phyloP scores from a whole-genome alignment of 2,888 invertebrate species.

The Flabesymbios commensalis region DNA sequence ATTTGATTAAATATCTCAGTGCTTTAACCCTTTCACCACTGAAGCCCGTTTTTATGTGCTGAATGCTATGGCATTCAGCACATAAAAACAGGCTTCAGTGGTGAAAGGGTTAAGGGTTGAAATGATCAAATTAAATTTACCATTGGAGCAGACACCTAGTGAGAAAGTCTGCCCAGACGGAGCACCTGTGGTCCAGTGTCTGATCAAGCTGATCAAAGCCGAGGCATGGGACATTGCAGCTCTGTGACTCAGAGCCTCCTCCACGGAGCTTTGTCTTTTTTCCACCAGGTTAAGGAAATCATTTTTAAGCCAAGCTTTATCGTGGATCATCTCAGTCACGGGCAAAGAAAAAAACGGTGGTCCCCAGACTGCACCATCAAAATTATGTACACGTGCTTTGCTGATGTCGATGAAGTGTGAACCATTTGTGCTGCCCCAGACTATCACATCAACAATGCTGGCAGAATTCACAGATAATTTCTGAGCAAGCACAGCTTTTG shows the following conservation, averaged over 20 bases:
- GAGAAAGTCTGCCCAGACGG: slow-evolving; percentile 54
- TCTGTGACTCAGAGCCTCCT: slow-evolving; percentile 36
- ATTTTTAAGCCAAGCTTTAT: slow-evolving; percentile 52
- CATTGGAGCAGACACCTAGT: slow-evolving; percentile 52
- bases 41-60: too few species aligned
- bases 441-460: slow-evolving; percentile 52
- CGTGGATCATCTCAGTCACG: slow-evolving; percentile 51
- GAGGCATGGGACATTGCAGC: slow-evolving; percentile 41
- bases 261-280: slow-evolving; percentile 22
- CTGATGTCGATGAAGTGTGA: slow-evolving; percentile 29
- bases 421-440: slow-evolving; percentile 57
- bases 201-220: slow-evolving; percentile 44
- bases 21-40: too few species aligned
- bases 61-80: too few species aligned
- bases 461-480: slow-evolving; percentile 50
- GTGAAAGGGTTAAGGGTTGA: too few species aligned
- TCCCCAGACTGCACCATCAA: slow-evolving; percentile 58
- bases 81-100: too few species aligned
- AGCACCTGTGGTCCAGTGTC: slow-evolving; percentile 54
- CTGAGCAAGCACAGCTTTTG: slow-evolving; percentile 52
- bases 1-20: too few species aligned
- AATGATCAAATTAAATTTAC: slow-evolving; percentile 28
- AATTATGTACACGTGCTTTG: slow-evolving; percentile 47
- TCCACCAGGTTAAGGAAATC: slow-evolving; percentile 46
- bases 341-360: slow-evolving; percentile 54